Conservation (phyloP, 2,113 vertebrate genomes). For the Neomonachus schauinslandi region DNA sequence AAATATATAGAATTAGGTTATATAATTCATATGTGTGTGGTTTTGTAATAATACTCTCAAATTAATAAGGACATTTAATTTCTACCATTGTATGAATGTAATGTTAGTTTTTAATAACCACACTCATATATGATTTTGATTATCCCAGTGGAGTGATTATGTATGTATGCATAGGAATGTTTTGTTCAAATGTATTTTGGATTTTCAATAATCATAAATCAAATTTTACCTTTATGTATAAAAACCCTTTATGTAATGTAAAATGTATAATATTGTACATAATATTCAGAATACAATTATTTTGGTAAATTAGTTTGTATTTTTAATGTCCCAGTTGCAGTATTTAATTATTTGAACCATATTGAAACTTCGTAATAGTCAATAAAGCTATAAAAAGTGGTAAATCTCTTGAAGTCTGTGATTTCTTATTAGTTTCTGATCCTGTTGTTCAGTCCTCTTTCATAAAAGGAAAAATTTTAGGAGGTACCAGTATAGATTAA, state of each 20-base stretch:
- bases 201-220: constrained; percentile 83
- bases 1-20: constrained; percentile 61
- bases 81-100: constrained; percentile 81
- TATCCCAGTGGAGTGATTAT: constrained; percentile 67
- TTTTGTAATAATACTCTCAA: constrained; percentile 58
- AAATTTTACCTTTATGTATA: constrained; percentile 85
- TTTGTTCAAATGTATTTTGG: constrained; percentile 77
- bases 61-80: constrained; percentile 72
- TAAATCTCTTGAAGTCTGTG: constrained; percentile 13
- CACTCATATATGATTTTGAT: constrained; percentile 77
- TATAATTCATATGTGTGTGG: constrained; percentile 48
- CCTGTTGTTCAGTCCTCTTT: constrained; percentile 7
- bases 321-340: constrained; percentile 86
- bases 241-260: constrained; percentile 86
- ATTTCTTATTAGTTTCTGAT: constrained; percentile 36
- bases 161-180: constrained; percentile 76
- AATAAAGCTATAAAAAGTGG: constrained; percentile 81
- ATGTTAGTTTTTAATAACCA: constrained; percentile 85
- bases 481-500: not conserved
- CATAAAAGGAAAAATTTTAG: not conserved
- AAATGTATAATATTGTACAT: constrained; percentile 93
- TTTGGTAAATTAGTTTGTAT: constrained; percentile 90
- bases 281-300: constrained; percentile 90
- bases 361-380: constrained; percentile 84
- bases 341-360: constrained; percentile 90